phyloP scores from a whole-genome alignment of 2,797 vertebrate species.

The Neopelma chrysocephalum region DNA sequence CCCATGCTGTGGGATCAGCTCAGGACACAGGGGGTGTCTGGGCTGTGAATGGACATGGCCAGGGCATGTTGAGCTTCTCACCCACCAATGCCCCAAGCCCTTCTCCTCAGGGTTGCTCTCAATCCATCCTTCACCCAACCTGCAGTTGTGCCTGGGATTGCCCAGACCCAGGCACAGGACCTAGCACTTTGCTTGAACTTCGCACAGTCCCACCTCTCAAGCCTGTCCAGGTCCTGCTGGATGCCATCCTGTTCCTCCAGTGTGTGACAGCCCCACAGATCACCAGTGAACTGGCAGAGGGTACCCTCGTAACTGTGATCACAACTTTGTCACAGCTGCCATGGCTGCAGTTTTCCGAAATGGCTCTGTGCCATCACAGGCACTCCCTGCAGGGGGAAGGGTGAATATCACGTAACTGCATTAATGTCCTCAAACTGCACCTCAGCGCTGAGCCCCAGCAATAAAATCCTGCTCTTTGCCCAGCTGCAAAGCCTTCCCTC shows the following conservation, averaged over 20 bases:
- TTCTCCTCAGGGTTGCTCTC: not conserved
- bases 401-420: not conserved
- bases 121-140: not conserved
- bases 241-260: not conserved
- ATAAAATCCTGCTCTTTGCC: not conserved
- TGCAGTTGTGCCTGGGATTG: not conserved
- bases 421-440: not conserved
- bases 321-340: not conserved
- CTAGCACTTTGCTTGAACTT: not conserved
- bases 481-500: not conserved
- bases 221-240: not conserved
- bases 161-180: not conserved
- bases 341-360: rapidly evolving
- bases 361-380: not conserved
- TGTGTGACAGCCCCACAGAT: not conserved
- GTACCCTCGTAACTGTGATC: not conserved
- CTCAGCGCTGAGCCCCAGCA: not conserved
- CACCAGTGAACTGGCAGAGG: not conserved
- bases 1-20: no score
- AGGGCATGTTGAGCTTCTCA: no score
- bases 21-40: no score
- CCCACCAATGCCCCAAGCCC: not conserved
- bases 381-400: not conserved
- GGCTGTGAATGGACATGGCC: no score
- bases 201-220: rapidly evolving